Percentiles rank a stretch among this genome's conserved stretches.
Conservation (phyloP, 2,113 vertebrate species). For the Leucosticte australis region DNA sequence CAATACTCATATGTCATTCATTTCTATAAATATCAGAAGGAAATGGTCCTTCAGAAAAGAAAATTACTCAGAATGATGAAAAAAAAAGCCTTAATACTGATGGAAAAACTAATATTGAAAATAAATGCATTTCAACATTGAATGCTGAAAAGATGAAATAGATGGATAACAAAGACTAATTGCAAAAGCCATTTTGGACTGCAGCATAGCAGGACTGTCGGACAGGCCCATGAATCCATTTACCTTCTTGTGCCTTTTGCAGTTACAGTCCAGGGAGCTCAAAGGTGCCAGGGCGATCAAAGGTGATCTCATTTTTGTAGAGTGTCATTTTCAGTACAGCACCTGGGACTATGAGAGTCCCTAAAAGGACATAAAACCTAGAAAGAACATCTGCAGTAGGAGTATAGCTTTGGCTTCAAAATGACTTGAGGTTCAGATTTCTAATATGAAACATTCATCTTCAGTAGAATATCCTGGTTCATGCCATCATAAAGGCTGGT, state of each 20-base stretch:
- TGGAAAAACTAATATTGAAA: neutral
- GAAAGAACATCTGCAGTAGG: neutral
- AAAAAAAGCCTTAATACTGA: neutral
- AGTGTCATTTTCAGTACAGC: neutral
- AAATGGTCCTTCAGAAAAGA: constrained; percentile 13
- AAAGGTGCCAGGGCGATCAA: neutral
- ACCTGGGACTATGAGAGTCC: neutral
- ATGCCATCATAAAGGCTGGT: neutral
- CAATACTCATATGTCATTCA: neutral
- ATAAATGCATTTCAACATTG: neutral
- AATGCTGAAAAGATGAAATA: neutral
- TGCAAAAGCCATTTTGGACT: neutral
- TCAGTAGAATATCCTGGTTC: neutral
- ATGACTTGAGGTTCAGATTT: neutral
- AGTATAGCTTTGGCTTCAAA: neutral
- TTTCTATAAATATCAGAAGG: neutral
- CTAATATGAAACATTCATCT: neutral
- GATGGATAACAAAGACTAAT: neutral
- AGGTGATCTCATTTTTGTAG: neutral
- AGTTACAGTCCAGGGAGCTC: neutral
- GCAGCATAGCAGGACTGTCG: neutral
- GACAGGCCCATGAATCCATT: neutral
- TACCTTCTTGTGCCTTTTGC: neutral
- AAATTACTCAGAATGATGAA: neutral
- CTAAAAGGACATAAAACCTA: neutral